Conservation (phyloP, 2,797 vertebrate species). For the Gastrophryne carolinensis region DNA sequence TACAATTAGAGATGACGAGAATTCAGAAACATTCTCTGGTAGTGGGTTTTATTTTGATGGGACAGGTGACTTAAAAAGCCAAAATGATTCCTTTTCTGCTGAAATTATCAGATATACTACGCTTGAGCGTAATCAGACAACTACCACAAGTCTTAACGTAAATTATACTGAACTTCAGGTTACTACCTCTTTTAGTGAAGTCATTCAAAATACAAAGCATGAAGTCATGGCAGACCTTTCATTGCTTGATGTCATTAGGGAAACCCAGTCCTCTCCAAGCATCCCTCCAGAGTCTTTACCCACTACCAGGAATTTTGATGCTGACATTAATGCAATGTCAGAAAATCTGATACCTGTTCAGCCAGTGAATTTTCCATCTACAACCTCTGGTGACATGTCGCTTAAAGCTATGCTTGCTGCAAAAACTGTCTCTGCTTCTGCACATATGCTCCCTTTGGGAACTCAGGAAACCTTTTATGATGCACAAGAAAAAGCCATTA, state of each 20-base stretch:
- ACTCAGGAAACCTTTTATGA: conserved; percentile 63
- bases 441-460: conserved; percentile 63
- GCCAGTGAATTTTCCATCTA: conserved; percentile 62
- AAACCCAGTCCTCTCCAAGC: conserved; percentile 62
- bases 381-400: conserved; percentile 63
- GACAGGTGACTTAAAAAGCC: conserved; percentile 62
- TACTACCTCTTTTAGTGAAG: conserved; percentile 66
- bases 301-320: conserved; percentile 62
- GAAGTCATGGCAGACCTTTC: conserved; percentile 59
- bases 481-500: conserved; percentile 64
- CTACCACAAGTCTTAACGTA: conserved; percentile 58
- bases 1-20: conserved; percentile 71
- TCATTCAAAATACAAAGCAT: conserved; percentile 63
- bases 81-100: conserved; percentile 65
- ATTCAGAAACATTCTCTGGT: conserved; percentile 70
- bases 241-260: conserved; percentile 59
- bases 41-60: conserved; percentile 71
- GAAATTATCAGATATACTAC: conserved; percentile 63
- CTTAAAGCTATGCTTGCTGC: conserved; percentile 66
- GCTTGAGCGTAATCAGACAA: conserved; percentile 67
- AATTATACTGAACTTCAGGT: conserved; percentile 66
- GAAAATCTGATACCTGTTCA: conserved; percentile 66
- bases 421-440: conserved; percentile 68
- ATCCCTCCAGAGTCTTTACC: conserved; percentile 62
- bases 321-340: conserved; percentile 64